phyloP scores from a whole-genome alignment of 1,140 invertebrate species.

The Cyrtorhinus lividipennis region DNA sequence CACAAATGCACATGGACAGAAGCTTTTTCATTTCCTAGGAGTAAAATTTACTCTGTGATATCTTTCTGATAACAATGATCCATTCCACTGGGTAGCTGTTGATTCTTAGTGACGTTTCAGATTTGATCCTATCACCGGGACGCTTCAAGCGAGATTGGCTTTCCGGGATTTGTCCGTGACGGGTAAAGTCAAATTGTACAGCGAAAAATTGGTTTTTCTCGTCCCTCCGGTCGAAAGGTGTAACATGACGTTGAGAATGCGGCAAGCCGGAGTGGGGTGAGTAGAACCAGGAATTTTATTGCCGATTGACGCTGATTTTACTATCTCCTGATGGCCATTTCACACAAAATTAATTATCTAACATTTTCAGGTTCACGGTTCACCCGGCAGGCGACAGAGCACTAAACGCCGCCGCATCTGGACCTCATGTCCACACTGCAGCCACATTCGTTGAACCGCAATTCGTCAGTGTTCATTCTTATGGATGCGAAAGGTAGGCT shows the following conservation, averaged over 20 bases:
- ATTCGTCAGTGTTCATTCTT: slow-evolving; percentile 67
- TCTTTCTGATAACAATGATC: too few species aligned
- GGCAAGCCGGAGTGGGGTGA: slow-evolving; percentile 55
- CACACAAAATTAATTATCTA: too few species aligned
- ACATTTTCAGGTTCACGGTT: slow-evolving; percentile 18
- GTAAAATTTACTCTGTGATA: too few species aligned
- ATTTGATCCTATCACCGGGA: slow-evolving; percentile 46
- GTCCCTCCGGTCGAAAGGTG: slow-evolving; percentile 38
- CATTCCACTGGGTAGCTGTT: too few species aligned
- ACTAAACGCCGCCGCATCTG: neutral
- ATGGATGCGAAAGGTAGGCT: slow-evolving; percentile 48
- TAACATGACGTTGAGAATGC: slow-evolving; percentile 59
- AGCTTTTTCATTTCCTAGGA: too few species aligned
- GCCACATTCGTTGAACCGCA: slow-evolving; percentile 67
- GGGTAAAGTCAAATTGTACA: slow-evolving; percentile 32
- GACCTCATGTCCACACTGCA: slow-evolving; percentile 45
- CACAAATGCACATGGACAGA: too few species aligned
- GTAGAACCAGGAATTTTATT: too few species aligned
- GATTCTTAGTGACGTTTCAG: too few species aligned
- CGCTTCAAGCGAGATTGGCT: slow-evolving; percentile 53
- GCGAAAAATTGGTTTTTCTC: slow-evolving; percentile 28
- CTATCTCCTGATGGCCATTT: too few species aligned
- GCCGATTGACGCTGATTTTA: too few species aligned
- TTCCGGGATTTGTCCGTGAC: slow-evolving; percentile 65
- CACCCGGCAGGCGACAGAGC: neutral